A percentile compares a stretch with the other conserved stretches of the same genome.
Evolutionary conservation across 2,113 vertebrate genomes (phyloP).

Genomic region (Okapia johnstoni): DNA sequence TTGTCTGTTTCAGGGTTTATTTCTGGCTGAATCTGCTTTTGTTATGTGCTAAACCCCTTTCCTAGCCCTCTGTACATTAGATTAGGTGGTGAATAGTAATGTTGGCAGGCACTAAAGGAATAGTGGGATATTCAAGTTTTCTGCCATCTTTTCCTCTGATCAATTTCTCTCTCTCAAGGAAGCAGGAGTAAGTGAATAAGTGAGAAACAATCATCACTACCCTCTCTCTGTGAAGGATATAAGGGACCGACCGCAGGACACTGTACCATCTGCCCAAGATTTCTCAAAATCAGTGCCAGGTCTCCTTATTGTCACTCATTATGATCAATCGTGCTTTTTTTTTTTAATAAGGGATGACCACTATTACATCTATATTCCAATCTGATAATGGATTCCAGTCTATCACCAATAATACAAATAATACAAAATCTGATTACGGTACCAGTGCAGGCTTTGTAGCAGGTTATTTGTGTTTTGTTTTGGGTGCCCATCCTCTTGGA

Average conservation of each 20-base stretch:
- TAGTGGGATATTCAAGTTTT: background rate
- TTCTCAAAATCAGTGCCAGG: slow-evolving; percentile 22
- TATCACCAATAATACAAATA: background rate
- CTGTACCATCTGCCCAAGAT: background rate
- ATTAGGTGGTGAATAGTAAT: background rate
- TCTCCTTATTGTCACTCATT: background rate
- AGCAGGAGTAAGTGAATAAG: background rate
- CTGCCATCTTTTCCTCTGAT: background rate
- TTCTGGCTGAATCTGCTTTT: background rate
- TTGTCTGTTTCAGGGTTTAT: background rate
- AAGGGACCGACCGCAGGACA: background rate
- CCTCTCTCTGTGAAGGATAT: background rate
- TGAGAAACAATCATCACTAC: background rate
- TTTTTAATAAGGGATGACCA: background rate
- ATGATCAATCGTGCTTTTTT: background rate
- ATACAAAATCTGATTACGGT: background rate
- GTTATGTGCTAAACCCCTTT: background rate
- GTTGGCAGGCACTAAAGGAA: background rate
- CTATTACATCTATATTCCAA: background rate
- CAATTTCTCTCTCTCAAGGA: background rate
- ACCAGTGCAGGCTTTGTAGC: background rate
- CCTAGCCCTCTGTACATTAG: background rate
- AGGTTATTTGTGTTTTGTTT: background rate
- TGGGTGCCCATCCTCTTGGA: background rate
- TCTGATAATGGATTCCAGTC: background rate